phyloP scores from a whole-genome alignment of 2,888 invertebrate species.

The Cylloceria caligata region DNA sequence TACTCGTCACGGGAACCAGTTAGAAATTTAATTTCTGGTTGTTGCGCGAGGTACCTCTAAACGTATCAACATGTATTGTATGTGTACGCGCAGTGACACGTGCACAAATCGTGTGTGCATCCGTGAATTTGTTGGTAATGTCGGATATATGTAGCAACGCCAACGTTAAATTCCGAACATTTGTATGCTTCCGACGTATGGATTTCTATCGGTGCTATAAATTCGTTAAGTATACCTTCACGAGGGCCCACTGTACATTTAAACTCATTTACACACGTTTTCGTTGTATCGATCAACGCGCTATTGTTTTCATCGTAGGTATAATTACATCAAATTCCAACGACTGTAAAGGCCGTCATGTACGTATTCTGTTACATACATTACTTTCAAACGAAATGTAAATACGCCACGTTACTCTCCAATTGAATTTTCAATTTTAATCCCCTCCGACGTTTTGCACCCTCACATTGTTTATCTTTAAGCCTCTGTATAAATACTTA shows the following conservation, averaged over 20 bases:
- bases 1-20: constrained; percentile 43
- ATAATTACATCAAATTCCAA: neutral
- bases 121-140: constrained; percentile 22
- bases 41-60: neutral
- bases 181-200: constrained; percentile 21
- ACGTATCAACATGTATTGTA: neutral
- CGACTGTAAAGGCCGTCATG: neutral
- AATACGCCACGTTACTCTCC: neutral
- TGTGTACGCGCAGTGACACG: neutral
- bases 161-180: constrained; percentile 50
- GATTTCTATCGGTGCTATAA: constrained; percentile 47
- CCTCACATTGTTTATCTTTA: neutral
- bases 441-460: too few species aligned
- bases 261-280: neutral
- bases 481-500: neutral
- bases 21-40: constrained; percentile 46
- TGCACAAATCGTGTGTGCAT: constrained; percentile 28
- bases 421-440: neutral
- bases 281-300: neutral
- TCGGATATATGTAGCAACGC: constrained; percentile 26
- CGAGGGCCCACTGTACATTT: neutral
- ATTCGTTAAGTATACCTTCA: constrained; percentile 49
- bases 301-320: neutral
- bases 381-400: neutral
- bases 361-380: neutral